phyloP scores from a whole-genome alignment of 2,888 invertebrate genomes.

The Torymus tubicola region DNA sequence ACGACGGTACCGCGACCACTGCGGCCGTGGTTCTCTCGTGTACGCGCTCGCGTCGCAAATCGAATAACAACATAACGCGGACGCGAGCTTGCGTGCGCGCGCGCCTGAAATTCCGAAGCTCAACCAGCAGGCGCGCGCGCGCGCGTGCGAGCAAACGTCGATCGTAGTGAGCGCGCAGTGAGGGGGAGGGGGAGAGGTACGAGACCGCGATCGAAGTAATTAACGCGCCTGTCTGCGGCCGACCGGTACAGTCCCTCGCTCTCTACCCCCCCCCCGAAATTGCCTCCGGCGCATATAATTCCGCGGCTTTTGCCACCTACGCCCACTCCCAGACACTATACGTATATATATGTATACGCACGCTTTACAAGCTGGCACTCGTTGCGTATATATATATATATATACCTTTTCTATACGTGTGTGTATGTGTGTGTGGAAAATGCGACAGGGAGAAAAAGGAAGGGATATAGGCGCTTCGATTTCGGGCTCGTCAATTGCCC shows the following conservation, averaged over 20 bases:
- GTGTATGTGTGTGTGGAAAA: background rate
- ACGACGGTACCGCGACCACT: constrained; percentile 55
- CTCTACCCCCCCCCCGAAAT: constrained; percentile 5
- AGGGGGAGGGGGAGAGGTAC: no score
- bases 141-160: background rate
- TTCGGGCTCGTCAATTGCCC: constrained; percentile 44
- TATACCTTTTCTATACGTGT: no score
- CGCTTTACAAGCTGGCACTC: background rate
- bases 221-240: constrained; percentile 56
- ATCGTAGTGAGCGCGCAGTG: no score
- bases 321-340: no score
- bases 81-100: constrained; percentile 26
- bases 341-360: no score
- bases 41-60: constrained; percentile 51
- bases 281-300: constrained; percentile 41
- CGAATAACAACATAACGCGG: constrained; percentile 54
- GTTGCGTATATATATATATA: no score
- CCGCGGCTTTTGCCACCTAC: constrained; percentile 33
- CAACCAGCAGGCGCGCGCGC: background rate
- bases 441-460: background rate
- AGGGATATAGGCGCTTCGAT: background rate
- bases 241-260: constrained; percentile 39
- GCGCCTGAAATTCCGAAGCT: constrained; percentile 32
- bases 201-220: constrained; percentile 58
- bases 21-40: constrained; percentile 17